Evolutionary conservation across 2,113 vertebrate species (phyloP).

Genomic region (Coracopsis vasa): DNA sequence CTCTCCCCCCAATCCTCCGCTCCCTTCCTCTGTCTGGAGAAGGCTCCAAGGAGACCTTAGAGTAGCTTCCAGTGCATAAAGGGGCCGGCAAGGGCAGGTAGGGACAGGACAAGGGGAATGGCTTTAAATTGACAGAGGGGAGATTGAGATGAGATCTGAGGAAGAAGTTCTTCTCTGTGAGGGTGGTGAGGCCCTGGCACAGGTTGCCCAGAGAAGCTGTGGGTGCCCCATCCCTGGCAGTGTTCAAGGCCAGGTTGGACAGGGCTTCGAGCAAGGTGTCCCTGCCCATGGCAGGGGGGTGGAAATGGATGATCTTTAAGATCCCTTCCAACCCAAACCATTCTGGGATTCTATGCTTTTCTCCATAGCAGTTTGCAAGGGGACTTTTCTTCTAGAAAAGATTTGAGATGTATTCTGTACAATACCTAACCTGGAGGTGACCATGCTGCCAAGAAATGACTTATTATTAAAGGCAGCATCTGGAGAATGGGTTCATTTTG

Average conservation of each 20-base stretch:
- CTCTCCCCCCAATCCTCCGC: background rate
- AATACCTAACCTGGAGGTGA: background rate
- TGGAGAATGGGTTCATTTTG: background rate
- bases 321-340: background rate
- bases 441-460: background rate
- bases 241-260: background rate
- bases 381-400: background rate
- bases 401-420: background rate
- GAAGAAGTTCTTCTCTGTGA: background rate
- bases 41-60: background rate
- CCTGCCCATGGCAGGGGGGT: background rate
- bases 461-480: background rate
- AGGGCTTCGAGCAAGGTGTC: background rate
- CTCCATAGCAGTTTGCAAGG: accelerated
- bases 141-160: background rate
- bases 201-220: background rate
- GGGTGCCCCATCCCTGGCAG: background rate
- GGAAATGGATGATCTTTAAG: background rate
- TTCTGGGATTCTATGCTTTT: background rate
- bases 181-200: background rate
- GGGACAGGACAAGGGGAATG: background rate
- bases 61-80: background rate
- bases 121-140: background rate
- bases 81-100: background rate
- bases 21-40: background rate